Conservation (phyloP, 2,888 invertebrate species). For the Pseudanteris insignis region DNA sequence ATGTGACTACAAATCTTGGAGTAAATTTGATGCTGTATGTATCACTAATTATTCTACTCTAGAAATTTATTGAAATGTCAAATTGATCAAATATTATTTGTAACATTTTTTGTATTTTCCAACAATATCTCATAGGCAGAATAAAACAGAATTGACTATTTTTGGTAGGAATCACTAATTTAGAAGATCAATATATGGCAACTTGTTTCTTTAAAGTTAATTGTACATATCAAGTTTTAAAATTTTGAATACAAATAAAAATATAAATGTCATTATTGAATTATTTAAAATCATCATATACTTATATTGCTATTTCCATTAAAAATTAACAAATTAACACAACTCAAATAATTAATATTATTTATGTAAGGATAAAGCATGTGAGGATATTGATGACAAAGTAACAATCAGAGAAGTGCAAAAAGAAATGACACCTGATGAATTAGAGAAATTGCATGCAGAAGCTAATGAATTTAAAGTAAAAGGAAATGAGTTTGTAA, state of each 20-base stretch:
- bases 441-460: slow-evolving; percentile 68
- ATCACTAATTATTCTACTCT: too few species aligned
- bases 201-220: too few species aligned
- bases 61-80: too few species aligned
- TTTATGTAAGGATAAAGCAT: slow-evolving; percentile 74
- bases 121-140: neutral
- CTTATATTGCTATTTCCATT: too few species aligned
- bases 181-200: too few species aligned
- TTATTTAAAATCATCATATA: too few species aligned
- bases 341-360: too few species aligned
- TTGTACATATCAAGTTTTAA: too few species aligned
- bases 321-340: too few species aligned
- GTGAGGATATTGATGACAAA: slow-evolving; percentile 68
- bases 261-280: too few species aligned
- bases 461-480: slow-evolving; percentile 78
- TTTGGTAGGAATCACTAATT: too few species aligned
- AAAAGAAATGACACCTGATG: slow-evolving; percentile 69
- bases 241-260: too few species aligned
- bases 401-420: slow-evolving; percentile 55
- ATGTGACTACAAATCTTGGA: slow-evolving; percentile 79
- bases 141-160: neutral
- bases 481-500: slow-evolving; percentile 85
- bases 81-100: neutral
- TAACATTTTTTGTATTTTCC: neutral
- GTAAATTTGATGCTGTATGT: slow-evolving; percentile 80